These are phyloP conservation scores for Anodontia alba DNA, from an alignment of 2,888 invertebrate species.

Conservation along the genomic window DNA sequence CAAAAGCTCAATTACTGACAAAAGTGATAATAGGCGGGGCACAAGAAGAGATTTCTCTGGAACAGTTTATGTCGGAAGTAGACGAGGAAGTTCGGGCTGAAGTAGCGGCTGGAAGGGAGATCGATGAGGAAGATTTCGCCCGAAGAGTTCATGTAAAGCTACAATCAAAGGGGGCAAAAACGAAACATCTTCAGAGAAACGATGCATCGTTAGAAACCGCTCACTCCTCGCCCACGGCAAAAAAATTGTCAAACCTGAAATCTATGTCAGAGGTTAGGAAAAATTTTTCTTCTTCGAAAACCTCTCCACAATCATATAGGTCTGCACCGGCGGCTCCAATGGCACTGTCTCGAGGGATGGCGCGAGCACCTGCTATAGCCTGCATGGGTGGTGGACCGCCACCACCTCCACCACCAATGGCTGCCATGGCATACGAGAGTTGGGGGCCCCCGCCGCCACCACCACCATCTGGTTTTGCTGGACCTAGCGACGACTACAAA, in stretches of 20 bases:
- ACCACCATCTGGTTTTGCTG: no score
- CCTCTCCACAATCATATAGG: no score
- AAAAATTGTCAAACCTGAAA: slow-evolving; percentile 27
- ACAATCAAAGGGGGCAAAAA: slow-evolving; percentile 33
- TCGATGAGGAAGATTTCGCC: slow-evolving; percentile 45
- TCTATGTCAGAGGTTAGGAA: slow-evolving; percentile 10
- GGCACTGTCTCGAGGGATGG: not conserved
- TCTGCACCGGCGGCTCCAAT: not conserved
- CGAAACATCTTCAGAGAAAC: slow-evolving; percentile 47
- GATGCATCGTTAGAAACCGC: slow-evolving; percentile 14
- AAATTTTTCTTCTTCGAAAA: no score
- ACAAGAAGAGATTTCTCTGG: slow-evolving; percentile 76
- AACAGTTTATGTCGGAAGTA: slow-evolving; percentile 71
- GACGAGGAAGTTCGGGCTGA: slow-evolving; percentile 64
- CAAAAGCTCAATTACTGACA: slow-evolving; percentile 64
- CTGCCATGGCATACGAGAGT: not conserved
- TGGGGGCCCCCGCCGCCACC: not conserved
- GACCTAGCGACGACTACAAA: slow-evolving; percentile 38
- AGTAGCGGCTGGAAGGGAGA: slow-evolving; percentile 38
- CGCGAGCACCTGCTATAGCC: not conserved
- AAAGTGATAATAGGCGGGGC: slow-evolving; percentile 77
- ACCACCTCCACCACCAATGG: not conserved
- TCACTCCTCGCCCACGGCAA: slow-evolving; percentile 8
- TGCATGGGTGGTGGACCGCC: not conserved
- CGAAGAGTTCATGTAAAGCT: slow-evolving; percentile 38